phyloP scores from a whole-genome alignment of 37 sponge, comb jelly and placozoan genomes.

The Axinella damicornis region DNA sequence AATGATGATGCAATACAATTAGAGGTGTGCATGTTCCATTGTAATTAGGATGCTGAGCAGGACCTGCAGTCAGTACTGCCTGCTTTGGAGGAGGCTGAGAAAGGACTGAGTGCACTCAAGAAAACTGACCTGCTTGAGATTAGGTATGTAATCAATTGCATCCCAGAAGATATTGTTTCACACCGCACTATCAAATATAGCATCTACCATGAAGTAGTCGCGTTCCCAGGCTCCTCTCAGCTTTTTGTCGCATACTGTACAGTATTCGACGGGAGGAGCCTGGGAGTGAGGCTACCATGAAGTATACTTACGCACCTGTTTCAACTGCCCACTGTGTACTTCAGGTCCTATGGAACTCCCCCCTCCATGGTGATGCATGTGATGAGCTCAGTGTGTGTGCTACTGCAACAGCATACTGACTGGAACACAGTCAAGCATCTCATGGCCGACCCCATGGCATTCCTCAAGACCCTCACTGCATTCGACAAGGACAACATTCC shows the following conservation, averaged over 20 bases:
- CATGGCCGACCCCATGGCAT: slow-evolving; percentile 43
- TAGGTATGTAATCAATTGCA: too few relatives aligned
- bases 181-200: too few relatives aligned
- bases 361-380: slow-evolving; percentile 84
- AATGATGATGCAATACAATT: too few relatives aligned
- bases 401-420: slow-evolving; percentile 73
- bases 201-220: too few relatives aligned
- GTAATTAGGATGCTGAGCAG: slow-evolving; percentile 54
- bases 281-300: too few relatives aligned
- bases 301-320: too few relatives aligned
- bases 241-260: too few relatives aligned
- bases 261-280: too few relatives aligned
- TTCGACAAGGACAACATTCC: slow-evolving; percentile 65
- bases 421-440: slow-evolving; percentile 76
- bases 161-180: too few relatives aligned
- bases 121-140: slow-evolving; percentile 76
- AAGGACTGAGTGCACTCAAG: slow-evolving; percentile 55
- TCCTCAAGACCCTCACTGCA: slow-evolving; percentile 54
- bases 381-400: slow-evolving; percentile 81
- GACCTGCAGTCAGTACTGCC: slow-evolving; percentile 69
- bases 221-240: too few relatives aligned
- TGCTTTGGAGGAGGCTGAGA: slow-evolving; percentile 52
- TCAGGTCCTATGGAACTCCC: slow-evolving; percentile 67
- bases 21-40: too few relatives aligned
- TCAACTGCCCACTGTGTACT: too few relatives aligned